Evolutionary conservation across 2,797 vertebrate genomes (phyloP), one percentile per base, ranked within the genome.

Genomic region (Dromococcyx pavoninus): DNA sequence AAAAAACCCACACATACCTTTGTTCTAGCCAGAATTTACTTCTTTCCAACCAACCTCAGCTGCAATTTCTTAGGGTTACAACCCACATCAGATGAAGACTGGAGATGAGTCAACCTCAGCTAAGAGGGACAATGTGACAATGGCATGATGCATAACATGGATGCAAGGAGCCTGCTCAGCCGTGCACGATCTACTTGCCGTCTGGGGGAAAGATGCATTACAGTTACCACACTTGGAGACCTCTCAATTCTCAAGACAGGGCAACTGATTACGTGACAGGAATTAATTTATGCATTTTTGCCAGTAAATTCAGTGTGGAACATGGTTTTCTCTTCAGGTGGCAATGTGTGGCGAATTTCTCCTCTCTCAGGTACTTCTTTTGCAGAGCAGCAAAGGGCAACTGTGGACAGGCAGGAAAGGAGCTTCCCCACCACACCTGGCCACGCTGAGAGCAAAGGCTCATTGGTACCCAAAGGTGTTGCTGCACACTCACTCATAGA

Each of bases 391-490:
- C n/a, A 46, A 41, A 53, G 33, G 25, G 11, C 0, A 5, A 19
- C n/a, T 6, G 23, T 93, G 82, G 53, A 64, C 83, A 91, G 9
- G 50, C 69, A 61, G 91, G 87, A 92, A 64, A 75, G 81, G 76
- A 92, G 85, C 88, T 77, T 76, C 95, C 94, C 58, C 58, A 23
- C 3, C 72, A 93, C 90, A 86, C 94, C 92, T 76, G 95, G 91
- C 83, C 73, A 81, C 17, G 77, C 86, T 56, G 51, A 82, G 90
- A 91, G 77, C 90, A 92, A 93, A 66, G 86, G 88, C 37, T 80
- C 54, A 84, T 85, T 84, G 93, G 86, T 94, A 97, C 91, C 91
- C 78, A 91, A 91, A 91, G 27, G 70, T 83, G 85, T 79, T 74
- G 10, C 91, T 91, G 67, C 86, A 94, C 50, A 51, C 84, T 92